These are phyloP conservation scores for Oncorhynchus mykiss DNA, from an alignment of 2,113 vertebrate species.

Conservation along the genomic window DNA sequence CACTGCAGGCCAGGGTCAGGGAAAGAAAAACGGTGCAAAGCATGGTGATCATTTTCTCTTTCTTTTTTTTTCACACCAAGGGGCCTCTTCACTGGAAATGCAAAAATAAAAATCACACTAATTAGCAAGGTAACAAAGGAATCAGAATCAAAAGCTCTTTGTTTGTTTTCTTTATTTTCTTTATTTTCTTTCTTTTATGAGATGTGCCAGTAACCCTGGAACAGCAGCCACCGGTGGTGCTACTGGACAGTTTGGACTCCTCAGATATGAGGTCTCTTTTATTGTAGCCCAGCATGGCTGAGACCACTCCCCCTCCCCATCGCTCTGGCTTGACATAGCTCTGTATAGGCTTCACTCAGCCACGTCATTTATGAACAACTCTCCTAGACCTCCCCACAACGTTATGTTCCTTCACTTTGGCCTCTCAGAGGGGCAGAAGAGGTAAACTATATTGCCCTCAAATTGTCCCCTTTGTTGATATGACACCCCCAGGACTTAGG, in stretches of 20 bases:
- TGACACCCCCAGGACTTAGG: not conserved
- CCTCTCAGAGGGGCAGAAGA: not conserved
- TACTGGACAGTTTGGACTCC: conserved; percentile 72
- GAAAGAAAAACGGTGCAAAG: conserved; percentile 85
- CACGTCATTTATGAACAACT: conserved; percentile 46
- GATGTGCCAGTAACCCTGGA: conserved; percentile 17
- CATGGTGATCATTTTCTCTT: conserved; percentile 82
- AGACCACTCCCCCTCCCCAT: conserved; percentile 76
- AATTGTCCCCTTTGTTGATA: not conserved
- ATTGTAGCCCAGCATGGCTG: conserved; percentile 62
- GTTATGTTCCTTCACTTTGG: not conserved
- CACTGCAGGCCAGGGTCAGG: conserved; percentile 82
- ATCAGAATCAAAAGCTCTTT: conserved; percentile 12
- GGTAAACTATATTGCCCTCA: not conserved
- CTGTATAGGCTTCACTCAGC: conserved; percentile 48
- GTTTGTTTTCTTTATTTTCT: conserved; percentile 18
- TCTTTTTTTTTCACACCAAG: conserved; percentile 61
- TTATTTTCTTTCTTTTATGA: conserved; percentile 19
- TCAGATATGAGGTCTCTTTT: conserved; percentile 75
- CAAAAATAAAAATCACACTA: conserved; percentile 27
- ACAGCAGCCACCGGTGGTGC: conserved; percentile 63
- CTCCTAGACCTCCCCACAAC: not conserved
- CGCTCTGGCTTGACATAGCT: conserved; percentile 51
- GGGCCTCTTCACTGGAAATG: conserved; percentile 73
- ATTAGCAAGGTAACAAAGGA: conserved; percentile 19